Base-by-base conservation (phyloP, 2,113 vertebrate genomes). In the Coptodon rendalli region DNA sequence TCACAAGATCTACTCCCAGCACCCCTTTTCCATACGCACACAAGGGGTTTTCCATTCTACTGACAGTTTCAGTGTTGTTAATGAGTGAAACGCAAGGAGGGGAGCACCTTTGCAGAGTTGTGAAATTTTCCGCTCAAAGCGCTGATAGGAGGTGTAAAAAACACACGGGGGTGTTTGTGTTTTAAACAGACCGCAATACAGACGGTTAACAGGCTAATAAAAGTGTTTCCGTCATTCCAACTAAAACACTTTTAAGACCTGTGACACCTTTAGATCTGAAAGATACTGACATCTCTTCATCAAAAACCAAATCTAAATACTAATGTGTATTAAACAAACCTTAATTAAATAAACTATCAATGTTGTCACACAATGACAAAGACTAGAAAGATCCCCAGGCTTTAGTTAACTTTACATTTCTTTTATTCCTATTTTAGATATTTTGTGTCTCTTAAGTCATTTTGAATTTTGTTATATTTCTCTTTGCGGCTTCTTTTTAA, bases 131-230 rank as follows among this genome's bases (percentile, higher is more conserved):
- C 16, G 2, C 61, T 4, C 19, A 68, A 59, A 61, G 27, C 38
- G 0, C 53, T 81, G 81, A 86, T 29, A 27, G 61, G 73, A 78
- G 83, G 88, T 84, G 93, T 22, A 7, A 86, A 81, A 86, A 73
- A 19, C 85, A 83, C 93, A 87, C 86, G 22, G 29, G 40, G 29
- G 83, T 89, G 91, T 94, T 92, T 93, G 87, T 88, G 61, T 92
- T 89, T 84, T 43, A 68, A 91, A 52, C 52, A 82, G 81, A 31
- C 17, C 5, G 22, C 17, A 45, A 7, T 53, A 6, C 56, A 61
- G n/a, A 73, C 86, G 17, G 73, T 43, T 66, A 87, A 88, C 68
- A 61, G 29, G 16, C 43, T 61, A 13, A 61, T 14, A 36, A 1
- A 12, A 22, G 11, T 1, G 24, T 43, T 90, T 85, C 86, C 61